phyloP scores from a whole-genome alignment of 2,888 invertebrate species.

The Melieria crassipennis region DNA sequence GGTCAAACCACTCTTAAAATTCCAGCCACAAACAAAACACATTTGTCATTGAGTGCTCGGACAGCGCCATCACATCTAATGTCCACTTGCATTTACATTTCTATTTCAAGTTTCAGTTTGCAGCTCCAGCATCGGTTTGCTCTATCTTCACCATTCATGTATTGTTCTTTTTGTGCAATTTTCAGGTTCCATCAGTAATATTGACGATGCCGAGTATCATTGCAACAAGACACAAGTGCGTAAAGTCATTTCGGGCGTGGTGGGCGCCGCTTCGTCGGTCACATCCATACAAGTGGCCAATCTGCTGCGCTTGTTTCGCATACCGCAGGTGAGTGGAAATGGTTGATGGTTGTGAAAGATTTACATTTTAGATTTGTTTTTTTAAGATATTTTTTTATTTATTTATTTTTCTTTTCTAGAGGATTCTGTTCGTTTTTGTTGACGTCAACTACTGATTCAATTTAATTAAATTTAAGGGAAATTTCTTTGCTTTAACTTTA shows the following conservation, averaged over 20 bases:
- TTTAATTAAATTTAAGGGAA: too few species aligned
- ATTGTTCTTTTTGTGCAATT: slow-evolving; percentile 11
- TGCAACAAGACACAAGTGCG: slow-evolving; percentile 85
- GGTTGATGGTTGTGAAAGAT: too few species aligned
- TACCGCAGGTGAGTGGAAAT: slow-evolving; percentile 73
- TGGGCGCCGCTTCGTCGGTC: slow-evolving; percentile 91
- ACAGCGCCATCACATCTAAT: not conserved
- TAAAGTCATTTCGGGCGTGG: slow-evolving; percentile 88
- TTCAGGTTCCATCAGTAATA: slow-evolving; percentile 93
- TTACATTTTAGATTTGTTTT: too few species aligned
- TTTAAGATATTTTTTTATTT: too few species aligned
- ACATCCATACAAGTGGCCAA: slow-evolving; percentile 97
- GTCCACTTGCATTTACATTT: not conserved
- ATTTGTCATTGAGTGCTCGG: slow-evolving; percentile 14
- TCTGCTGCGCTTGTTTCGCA: slow-evolving; percentile 88
- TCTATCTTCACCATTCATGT: too few species aligned
- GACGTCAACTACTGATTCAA: too few species aligned
- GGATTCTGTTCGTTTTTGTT: too few species aligned
- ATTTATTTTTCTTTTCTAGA: too few species aligned
- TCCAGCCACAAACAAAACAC: slow-evolving; percentile 18
- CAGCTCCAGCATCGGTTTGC: not conserved
- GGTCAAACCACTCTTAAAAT: not conserved
- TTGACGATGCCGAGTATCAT: slow-evolving; percentile 86
- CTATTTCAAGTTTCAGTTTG: not conserved
- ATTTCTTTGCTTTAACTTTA: too few species aligned